These are phyloP conservation scores for Meriones unguiculatus DNA, from an alignment of 2,113 vertebrate genomes.

Conservation along the genomic window DNA sequence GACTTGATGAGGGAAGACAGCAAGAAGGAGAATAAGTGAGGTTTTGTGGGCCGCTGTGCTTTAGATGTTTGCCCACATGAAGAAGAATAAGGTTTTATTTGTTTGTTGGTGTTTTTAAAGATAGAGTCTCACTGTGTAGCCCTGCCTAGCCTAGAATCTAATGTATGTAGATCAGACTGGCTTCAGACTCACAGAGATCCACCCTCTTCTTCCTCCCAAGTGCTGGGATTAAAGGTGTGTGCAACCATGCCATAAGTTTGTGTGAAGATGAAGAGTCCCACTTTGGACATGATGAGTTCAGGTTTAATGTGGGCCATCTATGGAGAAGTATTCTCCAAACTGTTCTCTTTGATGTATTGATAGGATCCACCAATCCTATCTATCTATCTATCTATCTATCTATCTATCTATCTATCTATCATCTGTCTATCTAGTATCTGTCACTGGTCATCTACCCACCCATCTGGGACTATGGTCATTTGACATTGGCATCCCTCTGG, in stretches of 20 bases:
- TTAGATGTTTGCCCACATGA: neutral
- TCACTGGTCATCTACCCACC: neutral
- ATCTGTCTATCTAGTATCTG: neutral
- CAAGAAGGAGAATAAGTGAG: too few relatives aligned
- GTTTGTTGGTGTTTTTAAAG: neutral
- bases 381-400: too few relatives aligned
- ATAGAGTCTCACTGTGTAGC: neutral
- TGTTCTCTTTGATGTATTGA: neutral
- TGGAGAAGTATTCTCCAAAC: neutral
- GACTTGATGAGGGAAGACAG: neutral
- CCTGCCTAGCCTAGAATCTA: neutral
- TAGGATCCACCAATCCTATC: neutral
- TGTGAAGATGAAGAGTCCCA: neutral
- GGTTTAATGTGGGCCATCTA: neutral
- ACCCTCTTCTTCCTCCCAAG: neutral
- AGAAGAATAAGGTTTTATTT: neutral
- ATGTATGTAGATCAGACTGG: neutral
- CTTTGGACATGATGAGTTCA: slow-evolving; percentile 19
- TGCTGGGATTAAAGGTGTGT: neutral
- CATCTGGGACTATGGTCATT: neutral
- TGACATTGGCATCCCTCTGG: neutral
- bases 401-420: too few relatives aligned
- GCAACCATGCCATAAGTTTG: neutral
- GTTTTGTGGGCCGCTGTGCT: neutral
- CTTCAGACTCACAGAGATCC: neutral